Base-by-base conservation (phyloP, 1,140 invertebrate species). In the Caenorhabditis inopinata region DNA sequence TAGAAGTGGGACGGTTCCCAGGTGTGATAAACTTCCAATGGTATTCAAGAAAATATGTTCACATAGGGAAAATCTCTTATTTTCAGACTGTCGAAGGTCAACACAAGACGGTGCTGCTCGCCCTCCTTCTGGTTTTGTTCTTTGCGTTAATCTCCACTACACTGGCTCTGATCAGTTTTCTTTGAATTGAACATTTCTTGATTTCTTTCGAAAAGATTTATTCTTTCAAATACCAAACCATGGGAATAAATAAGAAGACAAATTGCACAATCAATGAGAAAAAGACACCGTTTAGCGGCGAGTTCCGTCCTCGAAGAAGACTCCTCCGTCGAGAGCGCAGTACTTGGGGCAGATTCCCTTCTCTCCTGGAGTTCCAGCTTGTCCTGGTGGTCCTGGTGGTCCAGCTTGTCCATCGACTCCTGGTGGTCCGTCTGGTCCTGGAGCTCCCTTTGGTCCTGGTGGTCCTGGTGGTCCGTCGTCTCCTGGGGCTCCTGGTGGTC, bases 271-370 rank as follows among this genome's bases (percentile, higher is more conserved):
- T 68, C 38, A 68, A 68, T 68, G 58, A 68, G 58, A 68, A 68
- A 68, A 68, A 68, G 16, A 68, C 58, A 68, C 58, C 58, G 58
- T 74, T 46, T 79, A 80, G 35, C 81, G 77, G 73, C 81, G 77
- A 80, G 85, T 85, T 80, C 85, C 85, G 74, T 86, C 85, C 38
- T 87, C 85, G 78, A 87, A 86, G 85, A 86, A 86, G 81, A 86
- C 82, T 35, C 85, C 85, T 23, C 85, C 85, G 81, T 86, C 85
- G 74, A 86, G 78, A 77, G 85, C 85, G 76, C 85, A 86, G 48
- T 86, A 86, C 80, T 86, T 87, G 27, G 85, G 85, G 53, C 85
- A 86, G 74, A 79, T 79, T 38, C 81, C 78, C 38, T 76, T 53
- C 73, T 82, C 78, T 76, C 79, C 82, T 21, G 76, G 49, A 47